Conservation (phyloP, 2,113 vertebrate genomes). For the Stegastes partitus region DNA sequence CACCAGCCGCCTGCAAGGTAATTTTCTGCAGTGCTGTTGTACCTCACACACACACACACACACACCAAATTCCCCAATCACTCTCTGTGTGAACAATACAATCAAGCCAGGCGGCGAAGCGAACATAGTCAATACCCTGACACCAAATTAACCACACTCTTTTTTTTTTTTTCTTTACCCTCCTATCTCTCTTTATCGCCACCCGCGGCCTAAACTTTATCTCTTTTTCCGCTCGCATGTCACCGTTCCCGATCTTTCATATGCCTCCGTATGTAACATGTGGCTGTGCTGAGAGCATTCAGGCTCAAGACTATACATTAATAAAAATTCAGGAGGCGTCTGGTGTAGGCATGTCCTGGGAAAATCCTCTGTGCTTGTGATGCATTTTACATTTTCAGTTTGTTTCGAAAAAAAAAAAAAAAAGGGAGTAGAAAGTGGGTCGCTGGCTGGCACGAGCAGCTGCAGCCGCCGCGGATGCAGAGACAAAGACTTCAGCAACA, state of each 20-base stretch:
- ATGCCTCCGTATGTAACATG: background rate
- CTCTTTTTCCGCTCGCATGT: background rate
- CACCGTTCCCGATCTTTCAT: background rate
- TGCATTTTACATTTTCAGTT: background rate
- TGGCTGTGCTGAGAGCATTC: background rate
- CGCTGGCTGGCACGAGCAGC: background rate
- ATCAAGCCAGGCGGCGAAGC: conserved; percentile 63
- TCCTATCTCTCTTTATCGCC: conserved; percentile 12
- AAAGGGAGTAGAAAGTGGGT: background rate
- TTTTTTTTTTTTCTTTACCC: conserved; percentile 1
- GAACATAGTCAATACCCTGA: conserved; percentile 59
- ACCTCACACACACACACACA: conserved; percentile 29
- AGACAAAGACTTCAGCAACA: conserved; percentile 35
- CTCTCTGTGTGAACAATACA: conserved; percentile 66
- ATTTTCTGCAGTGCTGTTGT: conserved; percentile 75
- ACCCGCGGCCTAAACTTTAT: conserved; percentile 2
- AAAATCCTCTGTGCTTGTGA: conserved; percentile 22
- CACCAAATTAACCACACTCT: conserved; percentile 59
- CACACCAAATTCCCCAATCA: conserved; percentile 70
- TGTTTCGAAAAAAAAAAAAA: too few species aligned
- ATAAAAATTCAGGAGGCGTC: conserved; percentile 19
- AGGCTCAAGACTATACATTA: too few species aligned
- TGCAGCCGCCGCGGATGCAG: background rate
- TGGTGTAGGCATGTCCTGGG: conserved; percentile 10
- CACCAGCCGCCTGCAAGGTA: conserved; percentile 67